Conservation (phyloP, 2,888 invertebrate genomes). For the Ectemnius lituratus region DNA sequence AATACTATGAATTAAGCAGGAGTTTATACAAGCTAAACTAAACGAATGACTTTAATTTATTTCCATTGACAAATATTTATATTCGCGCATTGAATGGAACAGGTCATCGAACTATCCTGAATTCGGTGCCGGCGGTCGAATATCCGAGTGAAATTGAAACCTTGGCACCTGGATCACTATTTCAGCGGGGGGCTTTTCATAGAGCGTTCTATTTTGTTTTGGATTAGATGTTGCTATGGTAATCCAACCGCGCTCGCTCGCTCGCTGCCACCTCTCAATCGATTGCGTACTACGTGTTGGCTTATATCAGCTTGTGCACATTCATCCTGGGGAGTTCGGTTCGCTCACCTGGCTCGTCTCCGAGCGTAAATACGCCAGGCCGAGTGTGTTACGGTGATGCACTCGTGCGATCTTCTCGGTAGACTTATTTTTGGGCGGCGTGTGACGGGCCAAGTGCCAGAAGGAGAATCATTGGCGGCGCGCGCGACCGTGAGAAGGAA, state of each 20-base stretch:
- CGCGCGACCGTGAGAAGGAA: slow-evolving; percentile 15
- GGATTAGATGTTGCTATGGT: slow-evolving; percentile 73
- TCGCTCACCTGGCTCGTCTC: slow-evolving; percentile 42
- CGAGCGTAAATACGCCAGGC: slow-evolving; percentile 13
- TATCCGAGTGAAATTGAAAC: slow-evolving; percentile 47
- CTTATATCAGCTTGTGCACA: slow-evolving; percentile 39
- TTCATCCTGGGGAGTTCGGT: slow-evolving; percentile 48
- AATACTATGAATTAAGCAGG: too few relatives aligned
- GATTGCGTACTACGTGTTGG: slow-evolving; percentile 47
- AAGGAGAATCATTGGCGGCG: slow-evolving; percentile 9
- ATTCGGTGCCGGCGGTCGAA: not conserved
- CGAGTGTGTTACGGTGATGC: not conserved
- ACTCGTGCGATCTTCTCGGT: not conserved
- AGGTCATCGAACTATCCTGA: too few relatives aligned
- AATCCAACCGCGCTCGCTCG: slow-evolving; percentile 57
- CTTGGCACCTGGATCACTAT: slow-evolving; percentile 11
- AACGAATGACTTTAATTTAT: too few relatives aligned
- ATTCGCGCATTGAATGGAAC: too few relatives aligned
- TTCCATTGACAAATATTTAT: too few relatives aligned
- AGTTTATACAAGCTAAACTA: too few relatives aligned
- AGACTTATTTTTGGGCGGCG: slow-evolving; percentile 4
- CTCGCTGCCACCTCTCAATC: slow-evolving; percentile 50
- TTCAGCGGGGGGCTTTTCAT: not conserved
- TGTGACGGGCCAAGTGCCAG: slow-evolving; percentile 5
- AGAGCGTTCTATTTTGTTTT: slow-evolving; percentile 61